Conservation (phyloP, 1,140 invertebrate genomes). For the Hyphantria cunea region DNA sequence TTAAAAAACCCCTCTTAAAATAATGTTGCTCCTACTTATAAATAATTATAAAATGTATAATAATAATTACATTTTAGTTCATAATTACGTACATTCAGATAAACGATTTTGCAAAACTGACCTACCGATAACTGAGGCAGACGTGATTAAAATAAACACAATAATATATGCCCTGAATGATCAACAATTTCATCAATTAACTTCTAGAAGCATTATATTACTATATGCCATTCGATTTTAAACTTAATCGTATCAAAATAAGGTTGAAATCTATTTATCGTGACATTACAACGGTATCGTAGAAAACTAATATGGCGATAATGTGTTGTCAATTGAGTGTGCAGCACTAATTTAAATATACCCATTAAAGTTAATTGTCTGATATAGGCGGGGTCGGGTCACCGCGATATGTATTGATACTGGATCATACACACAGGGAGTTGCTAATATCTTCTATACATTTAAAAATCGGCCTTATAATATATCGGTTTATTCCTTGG, state of each 20-base stretch:
- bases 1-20: too few relatives aligned
- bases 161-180: slow-evolving; percentile 24
- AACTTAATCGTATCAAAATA: neutral
- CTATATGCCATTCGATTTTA: neutral
- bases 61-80: slow-evolving; percentile 20
- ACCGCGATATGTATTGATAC: slow-evolving; percentile 40
- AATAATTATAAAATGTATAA: slow-evolving; percentile 17
- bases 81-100: slow-evolving; percentile 23
- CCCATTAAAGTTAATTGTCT: slow-evolving; percentile 77
- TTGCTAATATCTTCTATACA: slow-evolving; percentile 18
- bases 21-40: neutral
- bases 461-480: too few relatives aligned
- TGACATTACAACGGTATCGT: slow-evolving; percentile 7
- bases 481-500: too few relatives aligned
- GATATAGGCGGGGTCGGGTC: slow-evolving; percentile 66
- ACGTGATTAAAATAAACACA: slow-evolving; percentile 28
- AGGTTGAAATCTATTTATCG: neutral
- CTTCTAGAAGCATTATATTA: slow-evolving; percentile 16
- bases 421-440: slow-evolving; percentile 36
- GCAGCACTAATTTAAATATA: slow-evolving; percentile 77
- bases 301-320: slow-evolving; percentile 36
- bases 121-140: slow-evolving; percentile 18
- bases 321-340: slow-evolving; percentile 60
- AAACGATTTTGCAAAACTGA: slow-evolving; percentile 24
- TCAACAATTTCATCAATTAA: slow-evolving; percentile 28